Percentiles rank a stretch among this genome's conserved stretches.
These are phyloP conservation scores for Lobophora halterata DNA, from an alignment of 2,888 invertebrate genomes.

Conservation along the genomic window DNA sequence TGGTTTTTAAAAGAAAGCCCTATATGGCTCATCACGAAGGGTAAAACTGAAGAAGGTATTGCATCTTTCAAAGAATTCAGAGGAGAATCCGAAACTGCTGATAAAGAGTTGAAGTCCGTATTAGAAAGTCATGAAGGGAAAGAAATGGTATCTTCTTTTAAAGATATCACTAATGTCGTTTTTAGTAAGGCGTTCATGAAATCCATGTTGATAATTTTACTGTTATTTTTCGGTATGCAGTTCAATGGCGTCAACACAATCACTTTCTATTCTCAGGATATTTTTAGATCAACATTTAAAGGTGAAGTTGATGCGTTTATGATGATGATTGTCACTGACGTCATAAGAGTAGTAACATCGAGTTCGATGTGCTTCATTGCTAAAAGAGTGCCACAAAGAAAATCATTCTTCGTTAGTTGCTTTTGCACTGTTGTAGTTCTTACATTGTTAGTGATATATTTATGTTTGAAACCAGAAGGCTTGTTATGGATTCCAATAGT, in stretches of 20 bases:
- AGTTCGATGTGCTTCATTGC: slow-evolving; percentile 38
- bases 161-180: slow-evolving; percentile 33
- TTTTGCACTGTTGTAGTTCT: slow-evolving; percentile 36
- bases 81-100: slow-evolving; percentile 40
- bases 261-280: slow-evolving; percentile 47
- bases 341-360: slow-evolving; percentile 36
- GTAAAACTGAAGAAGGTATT: slow-evolving; percentile 42
- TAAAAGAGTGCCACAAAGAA: slow-evolving; percentile 40
- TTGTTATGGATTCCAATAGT: slow-evolving; percentile 40
- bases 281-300: slow-evolving; percentile 46
- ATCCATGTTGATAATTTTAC: slow-evolving; percentile 29
- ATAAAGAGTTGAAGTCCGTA: slow-evolving; percentile 42
- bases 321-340: slow-evolving; percentile 48
- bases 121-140: slow-evolving; percentile 39
- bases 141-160: slow-evolving; percentile 23
- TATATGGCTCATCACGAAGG: slow-evolving; percentile 52
- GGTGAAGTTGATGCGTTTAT: slow-evolving; percentile 42
- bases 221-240: slow-evolving; percentile 44
- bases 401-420: slow-evolving; percentile 37
- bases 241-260: slow-evolving; percentile 50
- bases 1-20: slow-evolving; percentile 53
- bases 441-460: slow-evolving; percentile 36
- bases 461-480: slow-evolving; percentile 36
- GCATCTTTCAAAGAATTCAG: slow-evolving; percentile 45
- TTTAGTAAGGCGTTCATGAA: slow-evolving; percentile 44